Conservation (phyloP, 2,797 vertebrate genomes). For the Platyrinchus mystaceus region DNA sequence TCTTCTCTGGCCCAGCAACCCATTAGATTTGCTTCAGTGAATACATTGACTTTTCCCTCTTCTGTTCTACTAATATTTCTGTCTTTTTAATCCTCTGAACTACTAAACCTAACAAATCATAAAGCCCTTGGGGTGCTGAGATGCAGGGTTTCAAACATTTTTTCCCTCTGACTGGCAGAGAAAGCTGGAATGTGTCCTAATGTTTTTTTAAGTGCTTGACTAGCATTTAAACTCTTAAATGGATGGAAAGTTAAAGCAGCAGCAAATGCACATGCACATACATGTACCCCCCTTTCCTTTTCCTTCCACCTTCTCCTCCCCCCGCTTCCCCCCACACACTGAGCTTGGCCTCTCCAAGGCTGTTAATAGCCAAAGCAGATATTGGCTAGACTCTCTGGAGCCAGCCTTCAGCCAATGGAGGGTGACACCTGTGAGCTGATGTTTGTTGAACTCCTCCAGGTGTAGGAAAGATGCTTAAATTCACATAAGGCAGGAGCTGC, state of each 20-base stretch:
- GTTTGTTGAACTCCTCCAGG: conserved; percentile 71
- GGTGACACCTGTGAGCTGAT: conserved; percentile 67
- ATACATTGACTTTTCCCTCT: conserved; percentile 63
- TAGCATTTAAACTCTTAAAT: conserved; percentile 75
- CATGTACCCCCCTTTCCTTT: background rate
- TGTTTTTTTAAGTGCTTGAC: conserved; percentile 77
- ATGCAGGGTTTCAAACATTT: conserved; percentile 65
- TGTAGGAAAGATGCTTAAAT: conserved; percentile 66
- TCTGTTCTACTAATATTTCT: conserved; percentile 74
- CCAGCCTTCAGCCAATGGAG: conserved; percentile 62
- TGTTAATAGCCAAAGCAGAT: conserved; percentile 58
- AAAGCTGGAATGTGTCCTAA: conserved; percentile 76
- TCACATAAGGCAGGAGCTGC: conserved; percentile 40
- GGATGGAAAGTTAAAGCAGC: conserved; percentile 65
- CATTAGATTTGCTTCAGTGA: conserved; percentile 76
- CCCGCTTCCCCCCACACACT: background rate
- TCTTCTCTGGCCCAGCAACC: conserved; percentile 63
- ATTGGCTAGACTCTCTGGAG: conserved; percentile 75
- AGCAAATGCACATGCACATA: conserved; percentile 35
- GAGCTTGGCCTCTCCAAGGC: conserved; percentile 40
- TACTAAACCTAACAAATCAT: conserved; percentile 78
- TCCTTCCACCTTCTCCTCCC: conserved; percentile 5
- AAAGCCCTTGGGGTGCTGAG: conserved; percentile 74
- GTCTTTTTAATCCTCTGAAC: conserved; percentile 78
- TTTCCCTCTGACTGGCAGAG: conserved; percentile 69